phyloP scores from a whole-genome alignment of 2,797 vertebrate species.

The Tangara arthus region DNA sequence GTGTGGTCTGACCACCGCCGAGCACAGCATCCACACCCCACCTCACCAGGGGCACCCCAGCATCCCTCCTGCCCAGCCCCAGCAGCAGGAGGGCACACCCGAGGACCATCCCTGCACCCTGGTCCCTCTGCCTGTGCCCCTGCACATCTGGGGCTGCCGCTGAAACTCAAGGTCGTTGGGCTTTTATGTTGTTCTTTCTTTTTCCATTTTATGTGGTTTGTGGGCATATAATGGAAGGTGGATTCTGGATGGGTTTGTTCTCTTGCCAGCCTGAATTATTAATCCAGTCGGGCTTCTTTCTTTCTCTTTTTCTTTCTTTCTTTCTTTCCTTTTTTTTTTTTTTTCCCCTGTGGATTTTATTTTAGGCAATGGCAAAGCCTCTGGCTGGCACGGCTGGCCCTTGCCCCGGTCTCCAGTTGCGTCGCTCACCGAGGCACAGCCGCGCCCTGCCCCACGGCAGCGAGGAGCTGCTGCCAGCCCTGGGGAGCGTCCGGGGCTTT shows the following conservation, averaged over 20 bases:
- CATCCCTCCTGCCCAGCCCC: neutral
- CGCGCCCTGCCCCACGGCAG: neutral
- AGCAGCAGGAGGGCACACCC: rapidly evolving
- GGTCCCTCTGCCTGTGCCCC: neutral
- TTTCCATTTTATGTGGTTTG: slow-evolving; percentile 59
- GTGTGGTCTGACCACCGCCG: slow-evolving; percentile 49
- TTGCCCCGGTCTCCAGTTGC: rapidly evolving
- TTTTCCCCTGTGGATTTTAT: neutral
- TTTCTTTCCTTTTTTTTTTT: rapidly evolving
- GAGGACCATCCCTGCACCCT: rapidly evolving
- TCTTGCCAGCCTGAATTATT: slow-evolving; percentile 53
- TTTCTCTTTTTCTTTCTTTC: neutral
- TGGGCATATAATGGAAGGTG: slow-evolving; percentile 52
- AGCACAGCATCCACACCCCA: neutral
- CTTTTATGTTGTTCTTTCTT: slow-evolving; percentile 1
- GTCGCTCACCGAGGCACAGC: neutral
- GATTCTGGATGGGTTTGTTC: slow-evolving; percentile 45
- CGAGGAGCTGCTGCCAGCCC: neutral
- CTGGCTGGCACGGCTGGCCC: neutral
- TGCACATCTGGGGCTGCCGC: neutral
- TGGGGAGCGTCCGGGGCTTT: neutral
- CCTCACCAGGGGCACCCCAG: neutral
- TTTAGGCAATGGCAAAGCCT: neutral
- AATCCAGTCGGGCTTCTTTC: neutral
- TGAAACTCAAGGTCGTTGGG: neutral